A percentile compares a stretch with the other conserved stretches of the same genome.
These are phyloP conservation scores for Tetragonisca angustula DNA, from an alignment of 2,888 invertebrate genomes.

Conservation along the genomic window DNA sequence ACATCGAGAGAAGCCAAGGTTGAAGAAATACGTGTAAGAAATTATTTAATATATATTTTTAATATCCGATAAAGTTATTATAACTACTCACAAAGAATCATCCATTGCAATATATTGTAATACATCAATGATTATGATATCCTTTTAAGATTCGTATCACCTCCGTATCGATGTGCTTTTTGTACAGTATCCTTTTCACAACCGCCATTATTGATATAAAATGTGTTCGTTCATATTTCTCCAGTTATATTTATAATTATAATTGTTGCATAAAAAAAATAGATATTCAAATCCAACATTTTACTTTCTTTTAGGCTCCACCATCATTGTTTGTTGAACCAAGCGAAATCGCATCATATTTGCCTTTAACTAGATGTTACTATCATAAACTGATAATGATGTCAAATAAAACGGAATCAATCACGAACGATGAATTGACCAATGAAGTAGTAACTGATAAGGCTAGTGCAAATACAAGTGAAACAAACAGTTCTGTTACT, in stretches of 20 bases:
- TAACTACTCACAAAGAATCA: no score
- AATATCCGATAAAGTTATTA: no score
- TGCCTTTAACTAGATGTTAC: slow-evolving; percentile 86
- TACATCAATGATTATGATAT: no score
- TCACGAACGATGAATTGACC: slow-evolving; percentile 7
- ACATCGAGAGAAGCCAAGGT: slow-evolving; percentile 91
- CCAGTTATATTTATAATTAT: no score
- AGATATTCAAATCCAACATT: background rate
- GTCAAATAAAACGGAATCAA: slow-evolving; percentile 39
- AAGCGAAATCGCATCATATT: slow-evolving; percentile 88
- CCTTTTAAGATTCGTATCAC: no score
- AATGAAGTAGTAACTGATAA: background rate
- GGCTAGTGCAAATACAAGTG: slow-evolving; percentile 13
- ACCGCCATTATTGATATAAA: no score
- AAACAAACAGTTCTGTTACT: slow-evolving; percentile 57
- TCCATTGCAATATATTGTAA: no score
- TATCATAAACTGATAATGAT: slow-evolving; percentile 84
- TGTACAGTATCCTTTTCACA: no score
- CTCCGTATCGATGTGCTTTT: no score
- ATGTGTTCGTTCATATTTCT: background rate
- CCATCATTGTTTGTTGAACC: slow-evolving; percentile 88
- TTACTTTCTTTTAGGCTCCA: slow-evolving; percentile 84
- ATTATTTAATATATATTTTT: background rate
- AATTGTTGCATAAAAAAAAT: background rate
- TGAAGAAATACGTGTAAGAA: slow-evolving; percentile 87